Base-by-base conservation (phyloP, 1,140 invertebrate genomes). In the Panulirus ornatus region DNA sequence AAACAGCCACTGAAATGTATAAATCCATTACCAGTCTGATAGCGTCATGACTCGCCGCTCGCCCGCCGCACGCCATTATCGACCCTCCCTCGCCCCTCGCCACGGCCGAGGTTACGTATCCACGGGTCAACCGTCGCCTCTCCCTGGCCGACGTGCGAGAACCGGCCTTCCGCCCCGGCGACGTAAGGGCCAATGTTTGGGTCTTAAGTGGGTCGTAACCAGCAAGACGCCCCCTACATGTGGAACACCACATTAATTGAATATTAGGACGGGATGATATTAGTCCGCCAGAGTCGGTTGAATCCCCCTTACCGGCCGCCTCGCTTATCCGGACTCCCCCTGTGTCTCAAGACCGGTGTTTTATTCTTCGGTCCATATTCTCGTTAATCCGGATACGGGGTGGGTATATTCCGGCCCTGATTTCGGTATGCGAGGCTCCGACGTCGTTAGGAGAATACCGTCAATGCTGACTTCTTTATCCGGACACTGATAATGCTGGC, bases 1-100 rank as follows among this genome's bases (percentile, higher is more conserved):
- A 76, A 87, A 87, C 84, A 87, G 58, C 73, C 47, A 79, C 73
- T 51, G 38, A 87, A 87, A 87, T 87, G 84, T 87, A 78, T 87
- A 87, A 87, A 87, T 87, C 84, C 51, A 87, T 87, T 87, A 87
- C 84, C 5, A 27, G 3, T 0, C 84, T 78, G 84, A 87, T 87
- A 87, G 8, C 73, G 79, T 87, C 84, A 76, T 63, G 73, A 44
- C 84, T 78, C 27, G 44, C 19, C 84, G 19, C n/a, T 76, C 14
- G 3, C n/a, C 40, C 0, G 11, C 16, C 40, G 19, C 73, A n/a
- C 78, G 40, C 8, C 54, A 0, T 14, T 40, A 3, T 19, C n/a
- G 36, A 14, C 71, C 47, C 0, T n/a, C n/a, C n/a, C 51, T 27
- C 44, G 44, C 44, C 44, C 44, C 8, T 47, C 16, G 16, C 8